Percentiles rank a stretch among this genome's conserved stretches.
These are phyloP conservation scores for Zapornia atra DNA, from an alignment of 2,113 vertebrate genomes.

Conservation along the genomic window DNA sequence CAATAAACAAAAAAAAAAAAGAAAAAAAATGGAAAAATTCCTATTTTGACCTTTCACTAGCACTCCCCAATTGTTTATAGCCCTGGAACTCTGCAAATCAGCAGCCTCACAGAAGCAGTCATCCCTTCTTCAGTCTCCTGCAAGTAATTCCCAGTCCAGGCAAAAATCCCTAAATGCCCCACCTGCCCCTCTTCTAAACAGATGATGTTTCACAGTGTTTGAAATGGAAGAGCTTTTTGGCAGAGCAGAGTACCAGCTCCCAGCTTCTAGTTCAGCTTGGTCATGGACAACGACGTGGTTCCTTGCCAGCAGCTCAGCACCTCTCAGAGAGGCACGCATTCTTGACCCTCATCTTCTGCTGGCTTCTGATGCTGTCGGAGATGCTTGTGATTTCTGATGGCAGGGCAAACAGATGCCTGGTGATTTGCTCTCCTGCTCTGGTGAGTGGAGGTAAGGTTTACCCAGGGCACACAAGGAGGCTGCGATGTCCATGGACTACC, in stretches of 20 bases:
- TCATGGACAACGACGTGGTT: background rate
- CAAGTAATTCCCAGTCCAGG: background rate
- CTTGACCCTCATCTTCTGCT: background rate
- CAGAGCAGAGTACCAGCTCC: background rate
- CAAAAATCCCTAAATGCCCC: background rate
- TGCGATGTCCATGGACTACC: fast-evolving
- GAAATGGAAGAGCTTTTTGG: background rate
- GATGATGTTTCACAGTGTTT: background rate
- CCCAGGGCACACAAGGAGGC: background rate
- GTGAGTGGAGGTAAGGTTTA: background rate
- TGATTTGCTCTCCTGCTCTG: background rate
- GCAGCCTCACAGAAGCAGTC: background rate
- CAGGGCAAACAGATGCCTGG: background rate
- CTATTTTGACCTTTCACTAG: background rate
- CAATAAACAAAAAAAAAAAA: background rate
- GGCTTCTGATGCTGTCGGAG: background rate
- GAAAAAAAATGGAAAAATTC: background rate
- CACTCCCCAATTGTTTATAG: background rate
- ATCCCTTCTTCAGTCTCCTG: background rate
- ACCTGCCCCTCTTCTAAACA: background rate
- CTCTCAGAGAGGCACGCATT: background rate
- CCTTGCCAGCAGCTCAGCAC: background rate
- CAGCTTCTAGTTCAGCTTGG: background rate
- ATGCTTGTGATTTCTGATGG: background rate
- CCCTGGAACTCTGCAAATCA: background rate